Evolutionary conservation across 2,113 vertebrate genomes (phyloP).

Genomic region (Malurus elegans): DNA sequence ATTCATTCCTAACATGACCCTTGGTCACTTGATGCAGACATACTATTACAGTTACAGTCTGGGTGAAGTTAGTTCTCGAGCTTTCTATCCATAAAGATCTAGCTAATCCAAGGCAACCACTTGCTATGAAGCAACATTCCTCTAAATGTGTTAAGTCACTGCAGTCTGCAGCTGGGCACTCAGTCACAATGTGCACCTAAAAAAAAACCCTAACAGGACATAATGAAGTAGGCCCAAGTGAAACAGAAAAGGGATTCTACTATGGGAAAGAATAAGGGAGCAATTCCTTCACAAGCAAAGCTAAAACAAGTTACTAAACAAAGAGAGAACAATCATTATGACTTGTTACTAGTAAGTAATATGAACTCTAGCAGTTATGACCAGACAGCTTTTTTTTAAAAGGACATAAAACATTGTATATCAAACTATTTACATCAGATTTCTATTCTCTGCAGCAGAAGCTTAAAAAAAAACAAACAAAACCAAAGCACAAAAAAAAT

Average conservation of each 20-base stretch:
- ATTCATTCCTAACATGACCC: conserved; percentile 1
- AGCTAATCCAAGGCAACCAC: neutral
- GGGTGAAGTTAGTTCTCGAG: neutral
- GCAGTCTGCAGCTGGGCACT: neutral
- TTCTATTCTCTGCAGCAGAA: neutral
- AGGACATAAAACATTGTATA: neutral
- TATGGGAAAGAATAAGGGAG: neutral
- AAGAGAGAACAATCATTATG: neutral
- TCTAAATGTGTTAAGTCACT: neutral
- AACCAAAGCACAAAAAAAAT: too few species aligned
- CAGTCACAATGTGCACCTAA: neutral
- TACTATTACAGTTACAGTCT: neutral
- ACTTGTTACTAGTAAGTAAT: neutral
- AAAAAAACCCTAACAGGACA: neutral
- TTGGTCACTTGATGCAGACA: neutral
- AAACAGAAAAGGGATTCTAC: neutral
- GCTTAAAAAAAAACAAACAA: neutral
- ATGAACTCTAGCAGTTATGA: neutral
- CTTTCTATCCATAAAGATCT: neutral
- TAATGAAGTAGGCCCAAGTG: neutral
- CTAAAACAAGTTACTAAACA: neutral
- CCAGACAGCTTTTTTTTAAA: neutral
- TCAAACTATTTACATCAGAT: neutral
- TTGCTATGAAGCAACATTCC: neutral
- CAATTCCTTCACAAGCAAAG: neutral